phyloP scores from a whole-genome alignment of 2,797 vertebrate genomes.

The Brotogeris chrysoptera region DNA sequence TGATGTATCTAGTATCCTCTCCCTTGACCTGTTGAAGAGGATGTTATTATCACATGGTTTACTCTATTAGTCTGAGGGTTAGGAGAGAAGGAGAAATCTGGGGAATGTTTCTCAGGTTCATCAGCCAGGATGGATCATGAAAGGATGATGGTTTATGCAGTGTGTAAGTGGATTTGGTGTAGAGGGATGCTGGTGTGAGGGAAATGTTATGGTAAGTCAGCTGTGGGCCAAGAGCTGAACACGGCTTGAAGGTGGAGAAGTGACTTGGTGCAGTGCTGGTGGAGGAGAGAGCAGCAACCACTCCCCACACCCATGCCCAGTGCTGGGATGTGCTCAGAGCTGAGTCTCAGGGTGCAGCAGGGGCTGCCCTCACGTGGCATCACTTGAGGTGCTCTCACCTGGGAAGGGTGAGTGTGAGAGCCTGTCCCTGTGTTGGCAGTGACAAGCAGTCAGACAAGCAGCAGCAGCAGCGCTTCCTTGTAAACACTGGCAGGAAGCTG shows the following conservation, averaged over 20 bases:
- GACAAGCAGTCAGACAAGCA: background rate
- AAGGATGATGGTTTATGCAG: background rate
- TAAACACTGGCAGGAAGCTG: background rate
- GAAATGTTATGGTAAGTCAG: background rate
- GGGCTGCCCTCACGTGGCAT: accelerated
- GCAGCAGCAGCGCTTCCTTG: background rate
- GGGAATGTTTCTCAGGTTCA: background rate
- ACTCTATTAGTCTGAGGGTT: background rate
- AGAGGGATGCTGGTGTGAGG: background rate
- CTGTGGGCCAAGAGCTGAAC: background rate
- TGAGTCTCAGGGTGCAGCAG: background rate
- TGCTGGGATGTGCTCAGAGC: background rate
- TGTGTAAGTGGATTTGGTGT: background rate
- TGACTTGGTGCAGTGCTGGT: background rate
- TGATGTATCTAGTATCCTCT: background rate
- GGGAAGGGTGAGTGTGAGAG: background rate
- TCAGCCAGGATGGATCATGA: background rate
- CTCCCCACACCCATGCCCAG: background rate
- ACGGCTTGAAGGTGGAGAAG: background rate
- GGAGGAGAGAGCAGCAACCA: background rate
- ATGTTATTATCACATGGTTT: accelerated
- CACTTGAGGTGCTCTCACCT: background rate
- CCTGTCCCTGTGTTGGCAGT: background rate
- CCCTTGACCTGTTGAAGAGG: background rate
- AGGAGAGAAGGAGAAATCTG: background rate